These are phyloP conservation scores for Cariama cristata DNA, from an alignment of 2,113 vertebrate species.

Conservation along the genomic window DNA sequence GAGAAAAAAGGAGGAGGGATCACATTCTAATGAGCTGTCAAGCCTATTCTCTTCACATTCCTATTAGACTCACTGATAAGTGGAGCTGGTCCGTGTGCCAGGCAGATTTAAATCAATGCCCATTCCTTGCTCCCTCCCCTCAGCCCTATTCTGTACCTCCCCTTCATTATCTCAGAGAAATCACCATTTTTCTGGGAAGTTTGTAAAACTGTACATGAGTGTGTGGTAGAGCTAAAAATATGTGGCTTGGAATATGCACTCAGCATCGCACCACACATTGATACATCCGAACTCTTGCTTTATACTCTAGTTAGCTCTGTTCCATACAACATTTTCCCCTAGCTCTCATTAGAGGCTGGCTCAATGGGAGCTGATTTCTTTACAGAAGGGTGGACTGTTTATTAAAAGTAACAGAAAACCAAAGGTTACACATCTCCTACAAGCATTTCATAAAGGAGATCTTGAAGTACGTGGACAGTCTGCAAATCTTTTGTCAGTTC, in stretches of 20 bases:
- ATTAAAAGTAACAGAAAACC: not conserved
- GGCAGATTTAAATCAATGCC: constrained; percentile 63
- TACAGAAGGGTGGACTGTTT: not conserved
- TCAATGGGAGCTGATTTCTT: not conserved
- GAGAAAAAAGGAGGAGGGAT: constrained; percentile 42
- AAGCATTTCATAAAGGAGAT: not conserved
- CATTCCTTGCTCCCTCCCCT: constrained; percentile 22
- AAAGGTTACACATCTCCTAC: not conserved
- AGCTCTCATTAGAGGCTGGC: not conserved
- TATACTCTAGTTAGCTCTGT: rapidly evolving
- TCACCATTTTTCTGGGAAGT: constrained; percentile 22
- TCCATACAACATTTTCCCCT: not conserved
- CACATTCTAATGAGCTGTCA: constrained; percentile 68
- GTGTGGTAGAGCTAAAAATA: not conserved
- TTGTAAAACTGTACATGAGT: not conserved
- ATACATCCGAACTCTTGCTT: not conserved
- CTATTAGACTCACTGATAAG: constrained; percentile 65
- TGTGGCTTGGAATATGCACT: not conserved
- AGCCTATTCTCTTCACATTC: constrained; percentile 69
- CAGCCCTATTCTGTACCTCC: not conserved
- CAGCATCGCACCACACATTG: not conserved
- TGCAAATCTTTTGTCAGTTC: not conserved
- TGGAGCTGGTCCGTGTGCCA: constrained; percentile 60
- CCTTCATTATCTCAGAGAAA: constrained; percentile 13
- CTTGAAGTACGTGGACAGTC: not conserved